Evolutionary conservation across 2,797 vertebrate genomes (phyloP).

Genomic region (Sebastes goodei): DNA sequence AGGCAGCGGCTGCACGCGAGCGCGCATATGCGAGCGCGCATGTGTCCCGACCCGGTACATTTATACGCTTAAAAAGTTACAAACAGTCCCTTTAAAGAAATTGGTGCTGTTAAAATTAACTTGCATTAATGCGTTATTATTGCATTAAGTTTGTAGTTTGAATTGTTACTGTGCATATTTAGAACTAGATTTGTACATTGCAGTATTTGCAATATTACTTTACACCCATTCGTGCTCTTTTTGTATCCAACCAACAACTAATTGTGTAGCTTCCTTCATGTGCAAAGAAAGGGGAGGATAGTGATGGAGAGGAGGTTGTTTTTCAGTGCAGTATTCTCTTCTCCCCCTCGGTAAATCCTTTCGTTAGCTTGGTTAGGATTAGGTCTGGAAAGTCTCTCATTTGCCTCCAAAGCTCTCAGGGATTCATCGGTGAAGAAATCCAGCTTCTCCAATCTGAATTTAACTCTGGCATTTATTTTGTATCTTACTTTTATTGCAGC

Average conservation of each 20-base stretch:
- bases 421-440: conserved; percentile 54
- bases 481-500: conserved; percentile 39
- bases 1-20: no score
- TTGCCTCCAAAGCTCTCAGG: conserved; percentile 61
- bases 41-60: no score
- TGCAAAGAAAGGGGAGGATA: conserved; percentile 13
- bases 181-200: no score
- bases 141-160: no score
- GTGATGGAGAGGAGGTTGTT: conserved; percentile 20
- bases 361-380: conserved; percentile 68
- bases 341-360: conserved; percentile 55
- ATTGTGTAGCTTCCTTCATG: conserved; percentile 14
- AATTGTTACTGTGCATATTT: no score
- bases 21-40: no score
- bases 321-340: conserved; percentile 50
- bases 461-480: conserved; percentile 28
- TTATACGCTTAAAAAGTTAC: no score
- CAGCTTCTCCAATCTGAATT: conserved; percentile 46
- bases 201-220: not conserved
- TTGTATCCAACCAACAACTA: not conserved
- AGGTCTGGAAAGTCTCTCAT: conserved; percentile 69
- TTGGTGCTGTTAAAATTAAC: no score
- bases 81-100: no score
- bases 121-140: no score
- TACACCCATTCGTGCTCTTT: not conserved